Base-by-base conservation (phyloP, 2,888 invertebrate genomes). In the Melipona beecheii region DNA sequence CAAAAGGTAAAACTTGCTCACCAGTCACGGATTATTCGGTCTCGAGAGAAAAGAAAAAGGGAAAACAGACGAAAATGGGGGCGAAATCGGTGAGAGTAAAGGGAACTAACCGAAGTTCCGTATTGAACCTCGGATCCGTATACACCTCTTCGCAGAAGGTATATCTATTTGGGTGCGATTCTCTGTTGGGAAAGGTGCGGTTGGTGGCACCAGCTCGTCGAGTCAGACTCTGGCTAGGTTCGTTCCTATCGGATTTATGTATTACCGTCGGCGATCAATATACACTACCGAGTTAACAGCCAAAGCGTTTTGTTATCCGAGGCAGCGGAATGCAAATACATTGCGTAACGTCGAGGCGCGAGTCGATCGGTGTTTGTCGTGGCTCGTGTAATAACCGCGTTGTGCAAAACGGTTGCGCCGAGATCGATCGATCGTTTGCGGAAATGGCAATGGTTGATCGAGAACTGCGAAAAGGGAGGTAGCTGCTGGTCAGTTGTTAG, bases 191-290 rank as follows among this genome's bases (percentile, higher is more conserved):
- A 66, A 86, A 89, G 90, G 89, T 81, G 90, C 86, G 87, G 89
- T 87, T 85, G 83, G 72, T 87, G 81, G 87, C 85, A 84, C 78
- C 79, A 43, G 9, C 43, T 43, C 43, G 43, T 85, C 58, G 78
- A 43, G 71, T 58, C 73, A 73, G 81, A 70, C 52, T 71, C 75
- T 73, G 71, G 69, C 73, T 66, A 65, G 72, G 74, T 78, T 86
- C 78, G 64, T 87, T 83, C 66, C 89, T 91, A 89, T 90, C 89
- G 86, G 88, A 91, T 92, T 93, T 91, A 91, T 91, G 90, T 90
- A 88, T 90, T 86, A 87, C 87, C 78, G 88, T 90, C 85, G 89
- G 90, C 89, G 90, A 92, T 91, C 92, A 88, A 92, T 92, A 92
- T 92, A 92, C 85, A 84, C 79, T 84, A 78, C 77, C 86, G 86